These are phyloP conservation scores for Darevskia mixta DNA, from an alignment of 2,797 vertebrate species.

Conservation along the genomic window DNA sequence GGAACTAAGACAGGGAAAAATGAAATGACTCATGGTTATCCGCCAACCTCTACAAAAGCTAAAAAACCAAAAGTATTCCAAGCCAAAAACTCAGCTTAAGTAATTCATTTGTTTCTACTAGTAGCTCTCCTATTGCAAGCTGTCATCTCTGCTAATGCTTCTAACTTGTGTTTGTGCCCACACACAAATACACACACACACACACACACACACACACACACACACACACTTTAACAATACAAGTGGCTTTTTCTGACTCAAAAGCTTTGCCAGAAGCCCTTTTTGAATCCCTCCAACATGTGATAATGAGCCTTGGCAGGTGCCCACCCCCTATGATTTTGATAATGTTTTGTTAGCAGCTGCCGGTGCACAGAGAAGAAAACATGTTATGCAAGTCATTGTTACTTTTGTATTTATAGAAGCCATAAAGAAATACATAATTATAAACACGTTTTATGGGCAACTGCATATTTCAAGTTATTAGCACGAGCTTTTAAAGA, in stretches of 20 bases:
- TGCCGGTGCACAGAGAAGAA: slow-evolving; percentile 18
- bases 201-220: not conserved
- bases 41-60: not conserved
- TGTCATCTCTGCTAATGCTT: not conserved
- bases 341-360: slow-evolving; percentile 17
- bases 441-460: slow-evolving; percentile 15
- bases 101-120: not conserved
- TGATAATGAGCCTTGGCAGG: slow-evolving; percentile 27
- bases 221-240: not conserved
- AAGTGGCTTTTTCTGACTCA: slow-evolving; percentile 9
- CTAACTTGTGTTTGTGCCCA: not conserved
- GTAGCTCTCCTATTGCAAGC: not conserved
- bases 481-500: not conserved
- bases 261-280: slow-evolving; percentile 17
- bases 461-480: not conserved
- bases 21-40: slow-evolving; percentile 9
- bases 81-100: slow-evolving; percentile 4
- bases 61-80: not conserved
- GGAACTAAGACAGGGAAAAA: not conserved
- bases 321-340: not conserved
- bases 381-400: slow-evolving; percentile 19
- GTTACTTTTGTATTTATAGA: slow-evolving; percentile 21
- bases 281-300: slow-evolving; percentile 34
- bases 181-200: not conserved
- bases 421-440: slow-evolving; percentile 20